phyloP scores from a whole-genome alignment of 2,888 invertebrate genomes.

The Drosophila algonquin region DNA sequence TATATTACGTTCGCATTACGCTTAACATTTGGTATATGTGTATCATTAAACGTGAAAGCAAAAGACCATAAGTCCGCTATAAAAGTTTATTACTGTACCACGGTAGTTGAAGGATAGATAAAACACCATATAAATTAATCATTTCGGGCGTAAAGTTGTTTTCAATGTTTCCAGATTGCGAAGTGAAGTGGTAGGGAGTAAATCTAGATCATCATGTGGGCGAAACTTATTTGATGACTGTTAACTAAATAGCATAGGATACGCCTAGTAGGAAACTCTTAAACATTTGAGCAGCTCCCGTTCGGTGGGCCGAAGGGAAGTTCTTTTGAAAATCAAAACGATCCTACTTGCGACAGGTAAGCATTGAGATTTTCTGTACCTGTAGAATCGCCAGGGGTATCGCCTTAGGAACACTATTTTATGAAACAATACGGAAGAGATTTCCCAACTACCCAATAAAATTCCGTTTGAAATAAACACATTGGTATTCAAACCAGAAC shows the following conservation, averaged over 20 bases:
- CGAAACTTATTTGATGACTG: constrained; percentile 27
- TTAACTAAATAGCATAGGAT: constrained; percentile 1
- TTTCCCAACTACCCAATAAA: too few relatives aligned
- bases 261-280: too few relatives aligned
- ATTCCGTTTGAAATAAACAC: too few relatives aligned
- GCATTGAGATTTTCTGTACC: neutral
- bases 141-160: neutral
- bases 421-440: neutral
- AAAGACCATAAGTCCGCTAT: constrained; percentile 6
- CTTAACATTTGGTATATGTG: neutral
- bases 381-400: too few relatives aligned
- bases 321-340: constrained; percentile 21
- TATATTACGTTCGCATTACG: neutral
- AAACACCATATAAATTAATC: constrained; percentile 23
- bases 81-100: constrained; percentile 19
- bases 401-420: neutral
- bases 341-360: constrained; percentile 32
- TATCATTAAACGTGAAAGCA: constrained; percentile 4
- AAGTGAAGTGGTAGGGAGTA: constrained; percentile 5
- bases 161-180: too few relatives aligned
- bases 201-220: constrained; percentile 16
- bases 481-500: neutral
- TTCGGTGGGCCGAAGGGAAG: neutral
- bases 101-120: constrained; percentile 16
- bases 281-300: too few relatives aligned